Evolutionary conservation across 2,888 invertebrate species (phyloP).

Genomic region (Limnephilus marmoratus): DNA sequence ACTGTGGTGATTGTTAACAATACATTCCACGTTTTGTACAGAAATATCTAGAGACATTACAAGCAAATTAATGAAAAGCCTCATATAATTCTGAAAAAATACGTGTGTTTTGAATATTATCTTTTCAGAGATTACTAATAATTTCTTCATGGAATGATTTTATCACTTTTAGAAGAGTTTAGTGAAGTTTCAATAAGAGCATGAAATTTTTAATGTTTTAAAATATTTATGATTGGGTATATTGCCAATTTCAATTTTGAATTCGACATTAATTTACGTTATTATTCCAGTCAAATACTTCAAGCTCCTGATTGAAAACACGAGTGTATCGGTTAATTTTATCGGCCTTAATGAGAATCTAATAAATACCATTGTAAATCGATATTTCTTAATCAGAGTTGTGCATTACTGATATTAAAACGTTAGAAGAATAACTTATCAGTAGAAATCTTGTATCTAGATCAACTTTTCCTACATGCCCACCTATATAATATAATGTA

Average conservation of each 20-base stretch:
- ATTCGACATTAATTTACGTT: not conserved
- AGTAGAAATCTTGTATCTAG: not conserved
- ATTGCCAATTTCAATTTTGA: not conserved
- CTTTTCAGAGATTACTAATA: not conserved
- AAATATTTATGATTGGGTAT: not conserved
- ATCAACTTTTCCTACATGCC: not conserved
- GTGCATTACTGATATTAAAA: not conserved
- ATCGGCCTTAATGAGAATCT: not conserved
- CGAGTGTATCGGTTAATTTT: not conserved
- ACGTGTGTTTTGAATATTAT: no score
- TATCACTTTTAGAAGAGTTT: not conserved
- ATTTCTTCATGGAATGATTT: not conserved
- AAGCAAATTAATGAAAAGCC: not conserved
- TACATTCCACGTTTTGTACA: not conserved
- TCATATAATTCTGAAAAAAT: not conserved
- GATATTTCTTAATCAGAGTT: not conserved
- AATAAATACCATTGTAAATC: not conserved
- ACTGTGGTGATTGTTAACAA: no score
- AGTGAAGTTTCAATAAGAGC: no score
- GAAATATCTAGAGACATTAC: not conserved
- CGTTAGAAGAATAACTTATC: not conserved
- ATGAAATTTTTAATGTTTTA: not conserved
- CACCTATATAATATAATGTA: not conserved
- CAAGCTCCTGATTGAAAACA: not conserved
- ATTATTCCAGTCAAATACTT: no score